phyloP scores from a whole-genome alignment of 2,888 invertebrate species.

The Thymelicus lineola region DNA sequence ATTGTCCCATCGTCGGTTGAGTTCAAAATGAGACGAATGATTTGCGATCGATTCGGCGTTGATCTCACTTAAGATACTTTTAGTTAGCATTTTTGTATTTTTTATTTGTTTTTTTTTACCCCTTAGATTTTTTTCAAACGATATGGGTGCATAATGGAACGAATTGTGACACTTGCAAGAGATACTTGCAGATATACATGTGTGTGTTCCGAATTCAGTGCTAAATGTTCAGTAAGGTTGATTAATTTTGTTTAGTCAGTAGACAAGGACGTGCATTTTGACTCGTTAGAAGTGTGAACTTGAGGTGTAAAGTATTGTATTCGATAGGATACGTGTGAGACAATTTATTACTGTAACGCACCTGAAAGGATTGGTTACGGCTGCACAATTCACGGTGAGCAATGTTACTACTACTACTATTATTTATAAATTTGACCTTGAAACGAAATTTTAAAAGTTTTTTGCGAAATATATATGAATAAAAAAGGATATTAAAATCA shows the following conservation, averaged over 20 bases:
- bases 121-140: background rate
- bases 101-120: conserved; percentile 26
- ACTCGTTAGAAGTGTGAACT: conserved; percentile 76
- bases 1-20: conserved; percentile 28
- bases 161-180: conserved; percentile 54
- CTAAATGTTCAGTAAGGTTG: conserved; percentile 75
- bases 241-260: conserved; percentile 68
- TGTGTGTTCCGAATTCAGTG: conserved; percentile 72
- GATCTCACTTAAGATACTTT: conserved; percentile 54
- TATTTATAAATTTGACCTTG: conserved; percentile 18
- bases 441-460: background rate
- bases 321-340: conserved; percentile 36
- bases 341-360: conserved; percentile 26
- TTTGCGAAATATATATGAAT: too few relatives aligned
- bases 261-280: conserved; percentile 78
- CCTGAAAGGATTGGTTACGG: conserved; percentile 48
- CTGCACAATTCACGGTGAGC: conserved; percentile 40
- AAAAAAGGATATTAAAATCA: too few relatives aligned
- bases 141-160: conserved; percentile 19
- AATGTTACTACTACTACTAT: background rate
- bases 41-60: conserved; percentile 56
- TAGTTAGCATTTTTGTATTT: conserved; percentile 14
- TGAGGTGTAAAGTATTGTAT: conserved; percentile 56
- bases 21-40: conserved; percentile 68
- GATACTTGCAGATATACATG: conserved; percentile 48